Base-by-base conservation (phyloP, 2,888 invertebrate species). In the Augochlorella aurata region DNA sequence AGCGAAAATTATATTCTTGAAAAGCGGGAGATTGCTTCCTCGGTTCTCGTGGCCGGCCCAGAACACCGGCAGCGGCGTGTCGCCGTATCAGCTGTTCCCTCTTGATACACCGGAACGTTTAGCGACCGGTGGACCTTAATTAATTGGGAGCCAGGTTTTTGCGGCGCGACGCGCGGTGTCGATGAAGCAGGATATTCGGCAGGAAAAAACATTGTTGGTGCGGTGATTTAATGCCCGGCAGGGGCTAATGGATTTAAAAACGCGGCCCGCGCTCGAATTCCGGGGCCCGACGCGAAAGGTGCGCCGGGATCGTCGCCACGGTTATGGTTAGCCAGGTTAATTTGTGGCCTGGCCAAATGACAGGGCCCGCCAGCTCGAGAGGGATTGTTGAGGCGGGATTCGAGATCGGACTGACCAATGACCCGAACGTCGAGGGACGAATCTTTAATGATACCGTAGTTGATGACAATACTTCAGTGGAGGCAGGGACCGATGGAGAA, bases 1-100 rank as follows among this genome's bases (percentile, higher is more conserved):
- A 85, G 88, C 87, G 90, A 92, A 93, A 93, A 93, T 93, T 92
- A 93, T 92, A 92, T 92, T 92, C 92, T 90, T 87, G 90, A 91
- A 91, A 90, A 90, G 90, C 89, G 89, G 90, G 91, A 91, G 91
- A 92, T 90, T 90, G 91, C 92, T 91, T 89, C 85, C 63, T 63
- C 63, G 63, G 83, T 79, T 38, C 84, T 84, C 82, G 82, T 66
- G 66, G 38, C 38, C 63, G 63, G 18, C 38, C 18, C 63, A 9
- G 38, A 16, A 9, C 63, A 8, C 38, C 38, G 38, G 78, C 54
- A 67, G 69, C 61, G 73, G 65, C 24, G 67, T 65, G 58, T 49
- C 47, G 68, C 77, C 74, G 75, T 81, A 81, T 85, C 81, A 74
- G 69, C 69, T 74, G 47, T n/a, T 16, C 54, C n/a, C 14, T 7